These are phyloP conservation scores for Caranx melampygus DNA, from an alignment of 2,113 vertebrate genomes.

Conservation along the genomic window DNA sequence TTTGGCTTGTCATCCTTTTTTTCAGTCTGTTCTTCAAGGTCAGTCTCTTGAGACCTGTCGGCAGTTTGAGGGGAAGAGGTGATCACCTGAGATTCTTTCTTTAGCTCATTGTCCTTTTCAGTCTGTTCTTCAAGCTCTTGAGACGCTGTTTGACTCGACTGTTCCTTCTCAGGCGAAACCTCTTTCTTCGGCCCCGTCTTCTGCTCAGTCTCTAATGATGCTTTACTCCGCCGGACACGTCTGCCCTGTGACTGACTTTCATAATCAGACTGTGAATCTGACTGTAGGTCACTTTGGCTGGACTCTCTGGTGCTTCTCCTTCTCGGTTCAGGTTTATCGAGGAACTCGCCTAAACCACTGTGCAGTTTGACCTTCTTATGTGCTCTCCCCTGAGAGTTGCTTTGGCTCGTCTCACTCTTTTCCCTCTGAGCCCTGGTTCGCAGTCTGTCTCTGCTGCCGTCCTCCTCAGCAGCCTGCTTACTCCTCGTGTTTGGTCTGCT, in stretches of 20 bases:
- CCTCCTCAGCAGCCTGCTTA: slow-evolving; percentile 69
- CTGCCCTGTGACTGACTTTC: slow-evolving; percentile 54
- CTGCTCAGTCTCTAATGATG: slow-evolving; percentile 1
- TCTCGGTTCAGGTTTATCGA: slow-evolving; percentile 32
- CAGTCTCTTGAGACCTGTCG: neutral
- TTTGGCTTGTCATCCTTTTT: neutral
- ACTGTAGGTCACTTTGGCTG: slow-evolving; percentile 37
- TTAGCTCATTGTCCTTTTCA: neutral
- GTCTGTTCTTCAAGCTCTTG: neutral
- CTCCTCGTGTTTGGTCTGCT: slow-evolving; percentile 64
- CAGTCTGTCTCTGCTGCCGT: slow-evolving; percentile 47
- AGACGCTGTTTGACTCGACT: slow-evolving; percentile 22
- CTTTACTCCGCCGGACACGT: slow-evolving; percentile 46
- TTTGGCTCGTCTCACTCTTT: slow-evolving; percentile 33
- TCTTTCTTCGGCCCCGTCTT: slow-evolving; percentile 17
- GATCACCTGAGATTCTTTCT: slow-evolving; percentile 13
- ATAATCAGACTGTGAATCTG: slow-evolving; percentile 23
- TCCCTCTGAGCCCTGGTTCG: slow-evolving; percentile 45
- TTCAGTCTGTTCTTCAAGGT: slow-evolving; percentile 1
- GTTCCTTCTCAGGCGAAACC: neutral
- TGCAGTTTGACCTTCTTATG: slow-evolving; percentile 64
- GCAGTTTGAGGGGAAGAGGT: neutral
- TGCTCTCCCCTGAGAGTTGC: slow-evolving; percentile 45
- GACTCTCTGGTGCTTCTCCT: slow-evolving; percentile 45
- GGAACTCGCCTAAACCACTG: slow-evolving; percentile 52